A percentile compares a stretch with the other conserved stretches of the same genome.
Conservation (phyloP, 2,888 invertebrate genomes). For the Palloptera scutellata region DNA sequence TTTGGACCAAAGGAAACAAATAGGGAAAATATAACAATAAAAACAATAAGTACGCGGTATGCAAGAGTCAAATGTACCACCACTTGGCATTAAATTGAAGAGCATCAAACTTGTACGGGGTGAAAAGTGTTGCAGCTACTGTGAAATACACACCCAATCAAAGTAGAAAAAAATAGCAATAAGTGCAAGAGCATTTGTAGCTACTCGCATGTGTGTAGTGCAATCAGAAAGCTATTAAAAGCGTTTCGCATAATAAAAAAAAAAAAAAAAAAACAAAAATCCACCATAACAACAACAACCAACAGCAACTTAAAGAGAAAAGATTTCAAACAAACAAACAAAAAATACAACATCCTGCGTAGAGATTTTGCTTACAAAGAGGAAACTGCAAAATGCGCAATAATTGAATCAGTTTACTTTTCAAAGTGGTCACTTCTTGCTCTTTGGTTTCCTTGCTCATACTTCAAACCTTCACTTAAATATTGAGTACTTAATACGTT, state of each 20-base stretch:
- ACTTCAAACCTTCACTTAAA: too few species aligned
- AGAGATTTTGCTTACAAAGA: not conserved
- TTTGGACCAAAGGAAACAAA: conserved; percentile 43
- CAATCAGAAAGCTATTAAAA: conserved; percentile 64
- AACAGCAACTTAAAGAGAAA: not conserved
- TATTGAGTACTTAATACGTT: too few species aligned
- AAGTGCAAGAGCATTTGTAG: conserved; percentile 28
- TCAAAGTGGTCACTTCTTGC: too few species aligned
- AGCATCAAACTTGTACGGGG: conserved; percentile 41
- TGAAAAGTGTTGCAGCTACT: conserved; percentile 1
- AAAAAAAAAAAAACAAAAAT: conserved; percentile 44
- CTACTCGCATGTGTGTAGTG: not conserved
- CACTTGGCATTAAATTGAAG: conserved; percentile 51
- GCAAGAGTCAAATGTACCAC: conserved; percentile 51
- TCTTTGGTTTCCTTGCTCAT: too few species aligned
- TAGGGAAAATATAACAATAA: conserved; percentile 34
- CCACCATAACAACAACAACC: conserved; percentile 4
- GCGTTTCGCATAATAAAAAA: conserved; percentile 60
- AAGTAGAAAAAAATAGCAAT: conserved; percentile 39
- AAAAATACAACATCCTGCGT: not conserved
- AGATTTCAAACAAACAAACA: too few species aligned
- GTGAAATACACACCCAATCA: not conserved
- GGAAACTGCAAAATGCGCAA: conserved; percentile 44
- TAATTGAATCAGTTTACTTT: conserved; percentile 41
- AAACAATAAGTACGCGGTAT: not conserved